Percentiles rank a stretch among this genome's conserved stretches.
Conservation (phyloP, 2,797 vertebrate species). For the Serranus cabrilla region DNA sequence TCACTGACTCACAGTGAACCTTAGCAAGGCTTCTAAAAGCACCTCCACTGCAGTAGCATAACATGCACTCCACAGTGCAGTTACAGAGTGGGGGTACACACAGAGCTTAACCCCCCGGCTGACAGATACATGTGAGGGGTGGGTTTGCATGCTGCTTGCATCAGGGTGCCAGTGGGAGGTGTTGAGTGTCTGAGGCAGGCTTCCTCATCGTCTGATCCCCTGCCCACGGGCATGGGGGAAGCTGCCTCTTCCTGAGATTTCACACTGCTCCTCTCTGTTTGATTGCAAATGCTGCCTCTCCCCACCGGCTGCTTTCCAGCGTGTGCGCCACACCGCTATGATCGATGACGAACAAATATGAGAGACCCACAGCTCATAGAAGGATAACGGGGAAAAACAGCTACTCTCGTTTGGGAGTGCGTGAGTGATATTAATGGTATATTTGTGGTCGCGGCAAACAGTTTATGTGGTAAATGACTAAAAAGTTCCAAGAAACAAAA, state of each 20-base stretch:
- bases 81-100: slow-evolving; percentile 71
- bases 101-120: slow-evolving; percentile 78
- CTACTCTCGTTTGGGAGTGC: slow-evolving; percentile 58
- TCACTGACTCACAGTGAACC: slow-evolving; percentile 53
- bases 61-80: slow-evolving; percentile 70
- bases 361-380: slow-evolving; percentile 77
- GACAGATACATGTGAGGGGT: slow-evolving; percentile 81
- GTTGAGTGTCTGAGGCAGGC: slow-evolving; percentile 86
- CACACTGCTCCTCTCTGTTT: slow-evolving; percentile 86
- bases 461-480: slow-evolving; percentile 70
- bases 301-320: slow-evolving; percentile 79
- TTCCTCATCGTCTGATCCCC: slow-evolving; percentile 88
- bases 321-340: slow-evolving; percentile 73
- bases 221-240: slow-evolving; percentile 85
- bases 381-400: slow-evolving; percentile 59
- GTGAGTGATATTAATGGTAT: slow-evolving; percentile 71
- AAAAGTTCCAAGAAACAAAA: slow-evolving; percentile 57
- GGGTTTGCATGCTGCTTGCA: slow-evolving; percentile 89
- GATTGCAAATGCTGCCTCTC: slow-evolving; percentile 85
- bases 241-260: slow-evolving; percentile 87
- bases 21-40: slow-evolving; percentile 55
- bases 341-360: slow-evolving; percentile 83
- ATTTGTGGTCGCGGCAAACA: slow-evolving; percentile 67
- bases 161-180: slow-evolving; percentile 87
- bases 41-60: slow-evolving; percentile 61